Evolutionary conservation across 2,888 invertebrate species (phyloP).

Genomic region (Agriopis leucophaearia): DNA sequence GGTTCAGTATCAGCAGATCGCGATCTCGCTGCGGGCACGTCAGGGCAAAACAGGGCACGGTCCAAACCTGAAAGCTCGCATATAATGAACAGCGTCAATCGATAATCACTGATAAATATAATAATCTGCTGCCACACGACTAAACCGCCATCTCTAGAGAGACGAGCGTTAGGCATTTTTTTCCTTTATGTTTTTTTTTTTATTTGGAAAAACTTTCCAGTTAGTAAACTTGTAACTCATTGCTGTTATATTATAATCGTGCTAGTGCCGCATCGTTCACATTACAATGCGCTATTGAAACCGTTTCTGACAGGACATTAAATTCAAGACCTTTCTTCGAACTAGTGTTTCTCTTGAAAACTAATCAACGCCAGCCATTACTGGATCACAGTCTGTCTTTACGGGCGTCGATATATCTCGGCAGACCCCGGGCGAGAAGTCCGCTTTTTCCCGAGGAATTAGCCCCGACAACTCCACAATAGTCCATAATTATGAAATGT

Average conservation of each 20-base stretch:
- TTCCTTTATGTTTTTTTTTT: background rate
- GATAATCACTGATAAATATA: slow-evolving; percentile 70
- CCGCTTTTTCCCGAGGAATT: slow-evolving; percentile 72
- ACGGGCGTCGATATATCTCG: slow-evolving; percentile 73
- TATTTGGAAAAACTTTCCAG: slow-evolving; percentile 59
- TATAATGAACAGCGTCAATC: slow-evolving; percentile 69
- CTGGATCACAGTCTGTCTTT: slow-evolving; percentile 66
- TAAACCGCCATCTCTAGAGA: slow-evolving; percentile 71
- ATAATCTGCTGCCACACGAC: slow-evolving; percentile 65
- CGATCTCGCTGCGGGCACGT: slow-evolving; percentile 74
- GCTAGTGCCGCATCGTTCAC: slow-evolving; percentile 35
- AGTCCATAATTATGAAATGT: slow-evolving; percentile 87
- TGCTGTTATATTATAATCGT: background rate
- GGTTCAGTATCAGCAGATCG: slow-evolving; percentile 70
- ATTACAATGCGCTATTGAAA: slow-evolving; percentile 51
- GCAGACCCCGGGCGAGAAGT: slow-evolving; percentile 67
- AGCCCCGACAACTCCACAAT: slow-evolving; percentile 81
- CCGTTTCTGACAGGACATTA: slow-evolving; percentile 64
- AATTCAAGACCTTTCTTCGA: slow-evolving; percentile 73
- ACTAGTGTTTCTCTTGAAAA: slow-evolving; percentile 78
- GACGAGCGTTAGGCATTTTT: slow-evolving; percentile 53
- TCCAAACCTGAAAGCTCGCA: slow-evolving; percentile 62
- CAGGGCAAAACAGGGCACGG: slow-evolving; percentile 56
- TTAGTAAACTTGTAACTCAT: slow-evolving; percentile 29
- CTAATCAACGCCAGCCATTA: slow-evolving; percentile 80